Base-by-base conservation (phyloP, 2,113 vertebrate species). In the Heteronetta atricapilla region DNA sequence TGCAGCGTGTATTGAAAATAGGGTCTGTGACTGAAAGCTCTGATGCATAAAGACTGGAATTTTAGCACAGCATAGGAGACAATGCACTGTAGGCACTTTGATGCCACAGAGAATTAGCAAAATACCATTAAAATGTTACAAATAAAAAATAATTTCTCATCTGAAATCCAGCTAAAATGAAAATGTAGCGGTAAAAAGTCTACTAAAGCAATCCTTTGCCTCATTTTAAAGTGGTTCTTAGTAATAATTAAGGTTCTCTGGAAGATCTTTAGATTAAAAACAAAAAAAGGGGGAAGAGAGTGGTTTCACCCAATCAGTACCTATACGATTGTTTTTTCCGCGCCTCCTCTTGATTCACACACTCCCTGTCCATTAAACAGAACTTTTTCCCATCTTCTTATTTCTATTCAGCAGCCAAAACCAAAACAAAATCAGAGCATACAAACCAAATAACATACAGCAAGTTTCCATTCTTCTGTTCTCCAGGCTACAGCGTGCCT, bases 381-480 rank as follows among this genome's bases (percentile, higher is more conserved):
- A 90, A 59, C 16, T 33, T 68, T 69, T 36, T 46, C 93, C 29
- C 8, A 13, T 8, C 28, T 74, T 64, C 13, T 9, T 82, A 66
- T 38, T 86, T 75, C 58, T 62, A 21, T 48, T 82, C 33, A 73
- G 50, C 40, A 80, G 40, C n/a, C 66, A 79, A 87, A 92, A 79
- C 29, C 38, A 84, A 86, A 94, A 55, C 60, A 73, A 86, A 83
- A 50, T 60, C 38, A 91, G 58, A 85, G 33, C 15, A 62, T 76
- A 55, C 8, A 38, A 76, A 82, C 36, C 11, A 2, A 89, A 48
- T 42, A 38, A 75, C 73, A 36, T 7, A 40, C 28, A 89, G 34
- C 25, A 69, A 82, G 22, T 95, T 96, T 94, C 72, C 63, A 33
- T 69, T 83, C 75, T 80, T 55, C 44, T 87, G 4, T 89, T 94